Evolutionary conservation across 2,797 vertebrate genomes (phyloP), one percentile per base, ranked within the genome.

Genomic region (Tauraco hartlaubi): DNA sequence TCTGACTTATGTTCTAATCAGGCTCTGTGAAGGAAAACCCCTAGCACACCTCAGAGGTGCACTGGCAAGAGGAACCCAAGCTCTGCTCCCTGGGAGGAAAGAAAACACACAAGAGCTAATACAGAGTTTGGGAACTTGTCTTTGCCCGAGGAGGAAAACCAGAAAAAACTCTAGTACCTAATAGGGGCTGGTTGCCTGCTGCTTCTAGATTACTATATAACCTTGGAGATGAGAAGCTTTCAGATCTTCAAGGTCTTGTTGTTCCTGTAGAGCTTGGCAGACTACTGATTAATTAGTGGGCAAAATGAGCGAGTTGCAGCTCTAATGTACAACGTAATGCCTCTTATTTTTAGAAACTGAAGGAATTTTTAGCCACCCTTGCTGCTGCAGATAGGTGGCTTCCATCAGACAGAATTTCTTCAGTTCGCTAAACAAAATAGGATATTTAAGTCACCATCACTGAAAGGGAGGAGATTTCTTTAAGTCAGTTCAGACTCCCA

Each of bases 341-440:
- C 49, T 82, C n/a, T 84, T 81, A 95, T 89, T 95, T 88, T 85
- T 84, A 94, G 68, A 35, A 19, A 26, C 37, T 18, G 58, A 63
- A 72, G n/a, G 61, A 81, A 81, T 78, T 73, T 54, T 69, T 58
- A 90, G 71, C 33, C 46, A 37, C 39, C 75, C 88, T 58, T 41
- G 68, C 80, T 84, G 71, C 64, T 58, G 78, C 80, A 44, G 66
- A 48, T 21, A 31, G 41, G 66, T 56, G 3, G 4, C 43, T 71
- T 52, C 37, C 26, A 21, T 15, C n/a, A 18, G 6, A n/a, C 56
- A 33, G 75, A 4, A 31, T 22, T 48, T 39, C 84, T 59, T 48
- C 56, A 17, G 46, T 48, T 66, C 33, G 37, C 59, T 58, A n/a
- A 92, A 54, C 51, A 63, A 41, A 63, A 14, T 39, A 35, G 15